A percentile compares a stretch with the other conserved stretches of the same genome.
Conservation (phyloP, 2,797 vertebrate species). For the Poeciliopsis presidionis region DNA sequence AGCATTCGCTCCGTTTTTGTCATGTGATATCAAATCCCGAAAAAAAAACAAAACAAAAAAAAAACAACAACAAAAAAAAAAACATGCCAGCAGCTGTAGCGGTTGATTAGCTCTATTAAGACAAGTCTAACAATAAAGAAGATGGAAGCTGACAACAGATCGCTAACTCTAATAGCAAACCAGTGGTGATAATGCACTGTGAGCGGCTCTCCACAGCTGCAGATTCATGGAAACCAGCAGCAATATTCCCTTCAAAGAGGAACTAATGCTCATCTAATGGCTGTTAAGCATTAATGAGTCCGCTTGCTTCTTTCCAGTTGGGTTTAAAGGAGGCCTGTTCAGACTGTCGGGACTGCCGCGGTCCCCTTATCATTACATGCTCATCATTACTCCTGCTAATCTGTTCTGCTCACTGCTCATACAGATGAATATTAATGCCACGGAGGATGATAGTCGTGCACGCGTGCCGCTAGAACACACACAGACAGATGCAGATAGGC, state of each 20-base stretch:
- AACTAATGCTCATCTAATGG: constrained; percentile 78
- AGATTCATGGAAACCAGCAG: constrained; percentile 65
- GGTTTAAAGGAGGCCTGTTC: constrained; percentile 73
- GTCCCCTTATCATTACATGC: constrained; percentile 78
- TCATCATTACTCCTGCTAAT: constrained; percentile 79
- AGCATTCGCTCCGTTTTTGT: background rate
- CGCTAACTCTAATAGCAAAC: constrained; percentile 42
- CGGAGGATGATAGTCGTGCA: constrained; percentile 66
- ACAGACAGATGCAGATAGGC: constrained; percentile 64
- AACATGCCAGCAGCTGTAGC: background rate
- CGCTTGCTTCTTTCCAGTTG: constrained; percentile 64
- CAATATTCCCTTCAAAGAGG: constrained; percentile 70
- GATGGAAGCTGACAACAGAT: constrained; percentile 35
- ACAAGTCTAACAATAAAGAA: constrained; percentile 19
- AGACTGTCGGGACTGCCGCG: constrained; percentile 67
- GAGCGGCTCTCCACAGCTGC: constrained; percentile 44
- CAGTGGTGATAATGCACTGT: constrained; percentile 38
- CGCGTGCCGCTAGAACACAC: constrained; percentile 53
- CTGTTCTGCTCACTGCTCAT: constrained; percentile 76
- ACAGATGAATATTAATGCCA: constrained; percentile 78
- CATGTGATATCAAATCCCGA: background rate
- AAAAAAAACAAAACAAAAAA: background rate
- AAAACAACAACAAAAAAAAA: too few relatives aligned
- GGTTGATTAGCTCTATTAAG: constrained; percentile 12
- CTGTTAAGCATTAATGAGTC: constrained; percentile 77